Evolutionary conservation across 2,113 vertebrate species (phyloP).

Genomic region (Poeciliopsis retropinna): DNA sequence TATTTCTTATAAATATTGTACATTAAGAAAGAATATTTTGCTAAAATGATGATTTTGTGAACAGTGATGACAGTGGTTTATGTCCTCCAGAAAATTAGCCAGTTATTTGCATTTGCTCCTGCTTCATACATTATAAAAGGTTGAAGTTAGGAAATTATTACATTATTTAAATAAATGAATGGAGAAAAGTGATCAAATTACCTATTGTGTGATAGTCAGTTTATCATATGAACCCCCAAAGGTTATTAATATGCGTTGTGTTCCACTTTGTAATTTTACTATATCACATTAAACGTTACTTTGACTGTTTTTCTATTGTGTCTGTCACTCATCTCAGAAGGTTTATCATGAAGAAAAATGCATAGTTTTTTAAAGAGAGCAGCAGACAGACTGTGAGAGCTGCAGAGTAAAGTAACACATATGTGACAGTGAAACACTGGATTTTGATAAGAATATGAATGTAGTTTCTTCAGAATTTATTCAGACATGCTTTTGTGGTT

Average conservation of each 20-base stretch:
- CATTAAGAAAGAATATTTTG: constrained; percentile 48
- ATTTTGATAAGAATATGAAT: too few relatives aligned
- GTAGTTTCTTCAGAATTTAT: too few relatives aligned
- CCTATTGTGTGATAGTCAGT: not conserved
- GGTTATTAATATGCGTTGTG: constrained; percentile 11
- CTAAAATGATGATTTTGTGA: constrained; percentile 6
- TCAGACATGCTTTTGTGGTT: too few relatives aligned
- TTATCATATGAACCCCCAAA: not conserved
- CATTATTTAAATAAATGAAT: not conserved
- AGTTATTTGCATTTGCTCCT: not conserved
- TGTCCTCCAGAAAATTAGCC: constrained; percentile 15
- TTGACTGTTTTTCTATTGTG: not conserved
- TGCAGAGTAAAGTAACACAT: too few relatives aligned
- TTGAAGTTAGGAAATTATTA: not conserved
- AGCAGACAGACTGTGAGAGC: not conserved
- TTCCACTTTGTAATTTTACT: constrained; percentile 2
- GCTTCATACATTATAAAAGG: not conserved
- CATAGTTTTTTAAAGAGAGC: not conserved
- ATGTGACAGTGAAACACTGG: too few relatives aligned
- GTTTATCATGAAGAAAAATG: not conserved
- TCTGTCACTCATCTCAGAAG: not conserved
- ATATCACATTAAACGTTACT: constrained; percentile 36
- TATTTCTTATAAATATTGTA: constrained; percentile 57
- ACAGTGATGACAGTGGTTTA: not conserved
- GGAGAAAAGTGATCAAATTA: not conserved